These are phyloP conservation scores for Eupithecia centaureata DNA, from an alignment of 2,888 invertebrate species.

Conservation along the genomic window DNA sequence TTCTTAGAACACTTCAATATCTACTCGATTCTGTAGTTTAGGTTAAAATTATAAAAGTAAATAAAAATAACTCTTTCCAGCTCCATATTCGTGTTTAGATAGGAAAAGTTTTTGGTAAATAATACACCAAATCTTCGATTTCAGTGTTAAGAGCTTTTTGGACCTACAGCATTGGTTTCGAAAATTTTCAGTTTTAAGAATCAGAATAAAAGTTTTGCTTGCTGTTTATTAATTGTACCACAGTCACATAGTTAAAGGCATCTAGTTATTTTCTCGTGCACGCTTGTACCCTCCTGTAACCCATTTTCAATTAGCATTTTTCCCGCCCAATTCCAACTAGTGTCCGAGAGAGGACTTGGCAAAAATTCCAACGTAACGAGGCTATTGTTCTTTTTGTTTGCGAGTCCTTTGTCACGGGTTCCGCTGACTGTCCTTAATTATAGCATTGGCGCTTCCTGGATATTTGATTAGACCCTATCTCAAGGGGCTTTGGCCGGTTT, in stretches of 20 bases:
- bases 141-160: too few relatives aligned
- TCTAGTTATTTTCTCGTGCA: not conserved
- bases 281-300: constrained; percentile 42
- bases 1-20: not conserved
- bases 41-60: too few relatives aligned
- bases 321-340: constrained; percentile 51
- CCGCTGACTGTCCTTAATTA: constrained; percentile 63
- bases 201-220: not conserved
- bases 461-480: constrained; percentile 56
- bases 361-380: constrained; percentile 71
- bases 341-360: constrained; percentile 52
- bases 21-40: not conserved
- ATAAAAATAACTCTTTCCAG: too few relatives aligned
- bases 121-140: too few relatives aligned
- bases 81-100: too few relatives aligned
- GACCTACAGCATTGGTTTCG: too few relatives aligned
- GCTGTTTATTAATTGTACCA: not conserved
- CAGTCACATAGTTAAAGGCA: not conserved
- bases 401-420: constrained; percentile 67
- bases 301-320: constrained; percentile 69
- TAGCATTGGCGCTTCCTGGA: constrained; percentile 63
- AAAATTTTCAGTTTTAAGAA: too few relatives aligned
- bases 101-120: too few relatives aligned
- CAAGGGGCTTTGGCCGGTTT: constrained; percentile 36
- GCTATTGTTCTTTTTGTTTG: constrained; percentile 77